Evolutionary conservation across 1,140 invertebrate species (phyloP), one percentile per base, ranked within the genome.

Genomic region (Listronotus oregonensis): DNA sequence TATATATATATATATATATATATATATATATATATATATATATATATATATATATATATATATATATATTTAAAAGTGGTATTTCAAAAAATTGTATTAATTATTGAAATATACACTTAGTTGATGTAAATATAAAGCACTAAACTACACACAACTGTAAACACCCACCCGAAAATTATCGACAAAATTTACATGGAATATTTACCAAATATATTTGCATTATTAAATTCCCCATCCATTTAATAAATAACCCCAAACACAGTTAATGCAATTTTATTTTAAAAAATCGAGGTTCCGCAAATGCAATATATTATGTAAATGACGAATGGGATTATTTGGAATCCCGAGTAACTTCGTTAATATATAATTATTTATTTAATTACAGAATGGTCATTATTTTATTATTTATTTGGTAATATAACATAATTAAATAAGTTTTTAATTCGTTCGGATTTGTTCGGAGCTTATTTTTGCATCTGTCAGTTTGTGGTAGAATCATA

Each of bases 271-370:
- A 47, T 18, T 17, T 47, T 47, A 15, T 6, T 21, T 47, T 47
- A 6, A 47, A 21, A 47, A 47, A n/a, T 47, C 44, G 21, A 47
- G 10, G 44, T 47, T n/a, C n/a, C n/a, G n/a, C n/a, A 47, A 21
- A 47, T 47, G 6, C 15, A 47, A 47, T 47, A 18, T 47, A 47
- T 47, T 18, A 47, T 47, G 8, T 10, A 47, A 47, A 18, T 21
- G 21, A 47, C 15, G 7, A 10, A 12, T 7, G 8, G 11, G 34
- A 37, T 37, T 37, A 37, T 37, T 37, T 37, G n/a, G 34, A 37
- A 37, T 37, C 7, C 7, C 11, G 34, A 12, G 34, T 37, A 37
- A 37, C 1, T 37, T 37, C 34, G 34, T 37, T 37, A 37, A 37
- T 37, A 10, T 37, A 37, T 37, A 37, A 37, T 37, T 37, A 37